Evolutionary conservation across 2,113 vertebrate species (phyloP), one percentile per base, ranked within the genome.

Genomic region (Hippocampus barbouri): DNA sequence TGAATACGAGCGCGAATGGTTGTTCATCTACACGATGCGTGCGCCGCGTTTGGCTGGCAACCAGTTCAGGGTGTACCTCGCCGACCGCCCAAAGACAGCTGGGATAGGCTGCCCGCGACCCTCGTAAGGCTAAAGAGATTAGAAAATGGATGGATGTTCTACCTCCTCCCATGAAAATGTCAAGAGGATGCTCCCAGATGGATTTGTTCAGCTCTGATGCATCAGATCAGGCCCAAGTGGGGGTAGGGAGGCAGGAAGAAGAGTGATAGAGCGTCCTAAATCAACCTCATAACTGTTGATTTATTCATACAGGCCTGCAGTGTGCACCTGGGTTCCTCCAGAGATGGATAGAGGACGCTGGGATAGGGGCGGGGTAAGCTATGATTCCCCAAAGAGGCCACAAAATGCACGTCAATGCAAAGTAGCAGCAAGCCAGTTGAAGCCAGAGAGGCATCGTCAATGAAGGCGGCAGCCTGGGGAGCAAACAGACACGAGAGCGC

Each of bases 221-320:
- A 70, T 77, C 83, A 70, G 60, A 68, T 77, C 83, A 65, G 60
- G 25, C 38, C 18, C 53, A 45, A 47, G 6, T n/a, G 45, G 73
- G 69, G 71, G 68, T 2, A 61, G 79, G 60, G 59, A 45, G 43
- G 57, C 20, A 5, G 11, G 21, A 51, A 69, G 70, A 73, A 71
- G 77, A 51, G 61, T 75, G 57, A 74, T 69, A 14, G 43, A 75
- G 78, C 68, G 15, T 83, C 76, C 75, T 88, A 88, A 89, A 89
- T 86, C 83, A 81, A 9, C 74, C 71, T 59, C 69, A 70, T 79
- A 70, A 64, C 79, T 84, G 70, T 84, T 89, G 81, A 87, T 90
- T 90, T 91, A 91, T 89, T 90, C 82, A 90, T 89, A 63, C 70
- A 49, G 65, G 27, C 74, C 74, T 78, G 81, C 79, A 72, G 78